These are phyloP conservation scores for Atrichornis clamosus DNA, from an alignment of 2,113 vertebrate species.

Conservation along the genomic window DNA sequence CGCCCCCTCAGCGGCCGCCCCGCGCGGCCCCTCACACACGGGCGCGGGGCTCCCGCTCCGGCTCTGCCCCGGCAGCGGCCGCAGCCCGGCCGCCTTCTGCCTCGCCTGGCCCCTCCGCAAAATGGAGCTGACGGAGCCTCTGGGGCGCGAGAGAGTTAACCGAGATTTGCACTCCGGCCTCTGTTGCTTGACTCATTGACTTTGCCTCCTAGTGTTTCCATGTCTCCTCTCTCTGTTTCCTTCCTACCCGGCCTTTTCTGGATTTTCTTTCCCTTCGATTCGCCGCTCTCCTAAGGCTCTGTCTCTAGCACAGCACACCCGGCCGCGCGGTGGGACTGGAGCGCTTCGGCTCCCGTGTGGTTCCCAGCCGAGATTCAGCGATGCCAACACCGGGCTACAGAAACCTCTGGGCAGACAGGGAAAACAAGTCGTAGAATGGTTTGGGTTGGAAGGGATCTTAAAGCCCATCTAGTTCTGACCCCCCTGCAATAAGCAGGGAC, in stretches of 20 bases:
- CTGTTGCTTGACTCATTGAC: neutral
- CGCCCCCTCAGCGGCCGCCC: neutral
- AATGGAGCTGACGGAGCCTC: neutral
- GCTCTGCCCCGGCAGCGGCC: neutral
- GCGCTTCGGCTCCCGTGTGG: fast-evolving
- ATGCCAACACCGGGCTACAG: neutral
- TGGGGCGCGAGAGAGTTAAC: neutral
- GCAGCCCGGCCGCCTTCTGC: neutral
- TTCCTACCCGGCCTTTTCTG: neutral
- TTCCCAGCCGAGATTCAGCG: fast-evolving
- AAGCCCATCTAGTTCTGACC: neutral
- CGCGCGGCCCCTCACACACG: neutral
- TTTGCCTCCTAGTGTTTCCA: neutral
- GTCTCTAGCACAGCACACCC: neutral
- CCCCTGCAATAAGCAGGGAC: neutral
- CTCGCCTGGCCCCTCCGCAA: neutral
- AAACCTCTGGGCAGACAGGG: neutral
- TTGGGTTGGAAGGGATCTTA: neutral
- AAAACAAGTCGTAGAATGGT: neutral
- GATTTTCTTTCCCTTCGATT: neutral
- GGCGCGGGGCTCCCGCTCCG: neutral
- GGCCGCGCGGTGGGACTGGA: fast-evolving
- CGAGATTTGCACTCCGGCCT: neutral
- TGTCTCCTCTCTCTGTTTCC: neutral
- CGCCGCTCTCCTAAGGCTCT: neutral